Evolutionary conservation across 37 sponge, comb jelly and placozoan species (phyloP), one percentile per base, ranked within the genome.

Genomic region (Hormiphora californensis): DNA sequence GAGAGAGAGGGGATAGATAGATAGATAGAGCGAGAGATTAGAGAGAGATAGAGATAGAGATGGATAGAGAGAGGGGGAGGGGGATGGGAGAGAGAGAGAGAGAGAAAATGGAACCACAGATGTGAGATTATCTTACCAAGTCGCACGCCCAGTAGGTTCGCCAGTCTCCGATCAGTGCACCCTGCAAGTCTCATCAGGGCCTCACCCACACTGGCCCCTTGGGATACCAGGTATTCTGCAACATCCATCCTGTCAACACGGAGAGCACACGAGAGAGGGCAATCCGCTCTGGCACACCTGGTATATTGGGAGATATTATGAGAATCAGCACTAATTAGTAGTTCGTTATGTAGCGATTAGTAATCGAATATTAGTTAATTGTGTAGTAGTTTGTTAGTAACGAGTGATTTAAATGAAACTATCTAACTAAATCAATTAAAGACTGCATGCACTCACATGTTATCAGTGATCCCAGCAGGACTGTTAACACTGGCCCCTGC

Each of bases 401-500:
- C n/a, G n/a, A n/a, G n/a, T n/a, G n/a, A n/a, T n/a, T n/a, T n/a
- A n/a, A n/a, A n/a, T n/a, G n/a, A n/a, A n/a, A n/a, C n/a, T n/a
- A n/a, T n/a, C n/a, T n/a, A n/a, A n/a, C n/a, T n/a, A n/a, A n/a
- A n/a, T n/a, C n/a, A n/a, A n/a, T n/a, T n/a, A n/a, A n/a, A n/a
- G n/a, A n/a, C n/a, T n/a, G n/a, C n/a, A n/a, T 23, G 30, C 4
- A 67, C 81, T 73, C 27, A 73, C 81, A 73, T 73, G 81, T 73
- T 73, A 41, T 73, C 81, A 73, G 81, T 32, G n/a, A 73, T 73
- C n/a, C 81, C 81, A 36, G 40, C 43, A 41, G 81, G 81, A 41
- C 81, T 73, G 81, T 73, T 73, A 40, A 73, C 81, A 19, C 81
- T 73, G 4, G 81, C 81, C n/a, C 81, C 81, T 43, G 81, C 81